A percentile compares a stretch with the other conserved stretches of the same genome.
phyloP scores from a whole-genome alignment of 1,140 invertebrate species.

The Lamellibrachia luymesi region DNA sequence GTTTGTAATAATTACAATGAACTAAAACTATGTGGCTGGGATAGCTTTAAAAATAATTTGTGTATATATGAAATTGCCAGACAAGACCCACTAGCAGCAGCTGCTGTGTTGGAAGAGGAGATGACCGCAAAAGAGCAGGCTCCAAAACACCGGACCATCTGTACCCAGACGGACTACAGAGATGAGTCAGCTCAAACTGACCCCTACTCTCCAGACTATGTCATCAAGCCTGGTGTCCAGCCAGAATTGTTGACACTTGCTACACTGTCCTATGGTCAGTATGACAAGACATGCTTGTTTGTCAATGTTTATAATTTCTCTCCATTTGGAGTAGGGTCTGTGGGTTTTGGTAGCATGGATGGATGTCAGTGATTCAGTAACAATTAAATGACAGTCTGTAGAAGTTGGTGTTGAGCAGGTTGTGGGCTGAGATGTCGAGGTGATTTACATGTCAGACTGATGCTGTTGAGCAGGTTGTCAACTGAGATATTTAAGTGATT shows the following conservation, averaged over 20 bases:
- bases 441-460: no score
- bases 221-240: constrained; percentile 57
- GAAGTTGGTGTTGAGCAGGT: no score
- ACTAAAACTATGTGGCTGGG: no score
- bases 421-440: no score
- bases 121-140: constrained; percentile 37
- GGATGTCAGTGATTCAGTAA: no score
- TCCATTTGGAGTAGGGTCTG: not conserved
- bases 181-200: constrained; percentile 76
- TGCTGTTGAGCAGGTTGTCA: no score
- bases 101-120: constrained; percentile 16
- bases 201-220: constrained; percentile 72
- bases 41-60: not conserved
- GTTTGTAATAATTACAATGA: no score
- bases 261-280: constrained; percentile 63
- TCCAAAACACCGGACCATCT: constrained; percentile 53
- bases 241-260: constrained; percentile 68
- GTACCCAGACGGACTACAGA: constrained; percentile 71
- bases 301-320: not conserved
- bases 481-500: no score
- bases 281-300: constrained; percentile 39
- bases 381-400: no score
- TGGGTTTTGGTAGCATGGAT: not conserved
- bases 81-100: constrained; percentile 46
- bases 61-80: constrained; percentile 30